Conservation (phyloP, 2,888 invertebrate genomes). For the Scaptomyza cyrtandrae region DNA sequence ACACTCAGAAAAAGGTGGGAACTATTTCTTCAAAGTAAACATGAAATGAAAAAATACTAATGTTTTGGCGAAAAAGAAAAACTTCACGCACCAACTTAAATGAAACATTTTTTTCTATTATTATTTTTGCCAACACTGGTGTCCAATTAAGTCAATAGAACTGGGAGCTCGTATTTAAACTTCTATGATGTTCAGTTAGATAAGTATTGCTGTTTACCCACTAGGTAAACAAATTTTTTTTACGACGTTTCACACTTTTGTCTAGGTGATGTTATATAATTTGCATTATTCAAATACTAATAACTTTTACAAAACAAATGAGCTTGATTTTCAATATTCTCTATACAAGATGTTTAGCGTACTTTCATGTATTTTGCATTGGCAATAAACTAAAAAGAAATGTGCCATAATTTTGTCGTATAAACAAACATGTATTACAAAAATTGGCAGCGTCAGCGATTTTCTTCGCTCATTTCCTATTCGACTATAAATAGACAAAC, state of each 20-base stretch:
- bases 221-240: too few relatives aligned
- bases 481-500: constrained; percentile 44
- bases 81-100: neutral
- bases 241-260: too few relatives aligned
- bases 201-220: too few relatives aligned
- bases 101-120: too few relatives aligned
- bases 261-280: constrained; percentile 9
- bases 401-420: constrained; percentile 5
- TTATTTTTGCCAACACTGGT: neutral
- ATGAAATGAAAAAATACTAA: too few relatives aligned
- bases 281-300: neutral
- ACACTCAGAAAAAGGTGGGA: neutral
- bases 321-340: neutral
- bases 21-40: too few relatives aligned
- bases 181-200: too few relatives aligned
- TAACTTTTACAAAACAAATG: neutral
- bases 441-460: constrained; percentile 29
- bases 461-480: constrained; percentile 29
- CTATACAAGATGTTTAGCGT: neutral
- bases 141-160: too few relatives aligned
- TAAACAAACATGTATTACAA: neutral
- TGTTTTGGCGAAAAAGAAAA: neutral
- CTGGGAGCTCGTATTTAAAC: too few relatives aligned
- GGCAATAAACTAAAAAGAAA: constrained; percentile 1
- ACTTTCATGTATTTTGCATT: neutral